Evolutionary conservation across 2,113 vertebrate species (phyloP).

Genomic region (Macquaria australasica): DNA sequence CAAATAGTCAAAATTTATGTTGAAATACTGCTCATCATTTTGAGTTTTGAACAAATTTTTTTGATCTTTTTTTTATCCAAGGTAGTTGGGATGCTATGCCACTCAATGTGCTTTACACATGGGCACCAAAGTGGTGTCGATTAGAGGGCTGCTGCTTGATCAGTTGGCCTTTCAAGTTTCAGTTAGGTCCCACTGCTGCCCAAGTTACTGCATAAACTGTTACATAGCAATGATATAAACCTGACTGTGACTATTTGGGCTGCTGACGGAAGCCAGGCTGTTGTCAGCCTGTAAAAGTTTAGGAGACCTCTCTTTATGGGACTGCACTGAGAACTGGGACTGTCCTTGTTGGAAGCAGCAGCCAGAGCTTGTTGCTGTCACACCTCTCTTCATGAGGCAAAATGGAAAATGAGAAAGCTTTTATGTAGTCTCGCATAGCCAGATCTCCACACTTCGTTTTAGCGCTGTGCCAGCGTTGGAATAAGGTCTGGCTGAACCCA

Average conservation of each 20-base stretch:
- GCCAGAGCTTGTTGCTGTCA: constrained; percentile 52
- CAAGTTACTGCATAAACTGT: neutral
- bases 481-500: too few relatives aligned
- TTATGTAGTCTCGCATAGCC: neutral
- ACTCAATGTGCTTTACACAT: neutral
- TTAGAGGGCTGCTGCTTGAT: neutral
- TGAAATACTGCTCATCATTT: neutral
- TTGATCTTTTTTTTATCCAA: neutral
- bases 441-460: too few relatives aligned
- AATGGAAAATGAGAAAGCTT: constrained; percentile 42
- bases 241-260: constrained; percentile 33
- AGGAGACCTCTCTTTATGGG: constrained; percentile 72
- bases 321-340: constrained; percentile 47
- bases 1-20: neutral
- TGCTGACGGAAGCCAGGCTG: constrained; percentile 58
- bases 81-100: neutral
- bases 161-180: neutral
- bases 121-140: neutral
- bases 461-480: too few relatives aligned
- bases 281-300: constrained; percentile 80
- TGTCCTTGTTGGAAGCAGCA: constrained; percentile 52
- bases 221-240: constrained; percentile 31
- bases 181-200: neutral
- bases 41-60: neutral
- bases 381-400: constrained; percentile 41